phyloP scores from a whole-genome alignment of 2,797 vertebrate species.

The Sebastes steindachneri region DNA sequence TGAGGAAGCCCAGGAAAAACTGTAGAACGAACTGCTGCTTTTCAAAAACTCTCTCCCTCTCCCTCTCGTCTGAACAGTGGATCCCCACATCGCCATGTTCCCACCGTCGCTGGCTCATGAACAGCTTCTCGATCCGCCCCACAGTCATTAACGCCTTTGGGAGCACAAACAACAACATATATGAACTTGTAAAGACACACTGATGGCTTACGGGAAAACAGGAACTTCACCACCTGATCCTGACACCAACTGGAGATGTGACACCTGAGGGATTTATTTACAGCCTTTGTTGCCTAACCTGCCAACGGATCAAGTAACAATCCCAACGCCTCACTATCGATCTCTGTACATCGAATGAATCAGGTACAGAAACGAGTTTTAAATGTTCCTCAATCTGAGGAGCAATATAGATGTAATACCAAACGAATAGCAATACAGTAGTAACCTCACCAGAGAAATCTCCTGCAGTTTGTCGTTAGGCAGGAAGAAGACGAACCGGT shows the following conservation, averaged over 20 bases:
- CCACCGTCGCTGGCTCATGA: conserved; percentile 81
- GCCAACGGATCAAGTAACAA: conserved; percentile 51
- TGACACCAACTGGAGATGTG: conserved; percentile 54
- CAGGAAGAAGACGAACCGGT: conserved; percentile 84
- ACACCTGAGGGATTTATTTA: conserved; percentile 64
- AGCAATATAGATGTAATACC: neutral
- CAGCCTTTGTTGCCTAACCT: conserved; percentile 31
- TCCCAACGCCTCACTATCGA: conserved; percentile 34
- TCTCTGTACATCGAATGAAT: conserved; percentile 18
- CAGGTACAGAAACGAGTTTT: neutral
- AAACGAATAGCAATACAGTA: neutral
- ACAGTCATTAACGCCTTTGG: conserved; percentile 80
- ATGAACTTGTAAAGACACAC: neutral
- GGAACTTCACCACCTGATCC: conserved; percentile 54
- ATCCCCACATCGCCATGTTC: conserved; percentile 68
- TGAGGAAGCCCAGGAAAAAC: conserved; percentile 82
- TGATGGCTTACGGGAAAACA: conserved; percentile 23
- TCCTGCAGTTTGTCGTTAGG: conserved; percentile 67
- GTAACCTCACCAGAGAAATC: conserved; percentile 73
- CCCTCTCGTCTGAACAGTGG: conserved; percentile 63
- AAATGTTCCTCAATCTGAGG: neutral
- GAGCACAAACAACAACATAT: conserved; percentile 24
- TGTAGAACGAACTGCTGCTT: conserved; percentile 83
- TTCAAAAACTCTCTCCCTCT: conserved; percentile 60
- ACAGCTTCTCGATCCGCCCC: conserved; percentile 82